Conservation (phyloP, 2,797 vertebrate species). For the Hydrophis major region DNA sequence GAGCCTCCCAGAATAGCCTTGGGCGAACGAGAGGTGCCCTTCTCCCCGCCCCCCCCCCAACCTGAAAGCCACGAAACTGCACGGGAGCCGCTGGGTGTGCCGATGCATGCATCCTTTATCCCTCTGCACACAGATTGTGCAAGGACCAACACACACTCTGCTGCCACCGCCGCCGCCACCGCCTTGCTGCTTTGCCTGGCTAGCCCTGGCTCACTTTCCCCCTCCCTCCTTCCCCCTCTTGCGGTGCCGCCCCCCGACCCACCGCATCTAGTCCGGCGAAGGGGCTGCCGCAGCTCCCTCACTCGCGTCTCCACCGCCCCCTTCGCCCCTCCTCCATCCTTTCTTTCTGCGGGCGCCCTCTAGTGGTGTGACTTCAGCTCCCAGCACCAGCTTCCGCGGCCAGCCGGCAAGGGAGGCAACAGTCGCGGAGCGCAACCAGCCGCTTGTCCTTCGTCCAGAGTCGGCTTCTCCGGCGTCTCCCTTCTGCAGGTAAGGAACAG, state of each 20-base stretch:
- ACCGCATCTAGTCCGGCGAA: background rate
- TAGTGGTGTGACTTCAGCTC: background rate
- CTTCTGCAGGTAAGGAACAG: constrained; percentile 17
- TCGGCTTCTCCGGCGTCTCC: background rate
- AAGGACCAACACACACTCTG: background rate
- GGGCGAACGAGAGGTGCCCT: background rate
- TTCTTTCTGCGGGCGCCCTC: background rate
- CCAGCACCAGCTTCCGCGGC: background rate
- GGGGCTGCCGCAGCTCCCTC: constrained; percentile 15
- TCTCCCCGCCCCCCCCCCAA: background rate
- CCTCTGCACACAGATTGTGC: background rate
- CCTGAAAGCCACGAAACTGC: background rate
- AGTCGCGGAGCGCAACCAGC: background rate
- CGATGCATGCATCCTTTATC: background rate
- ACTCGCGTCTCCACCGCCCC: background rate
- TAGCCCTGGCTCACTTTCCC: background rate
- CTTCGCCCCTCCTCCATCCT: background rate
- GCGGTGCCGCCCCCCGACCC: background rate
- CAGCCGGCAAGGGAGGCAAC: background rate
- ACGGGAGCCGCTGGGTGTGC: background rate
- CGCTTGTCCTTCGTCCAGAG: background rate
- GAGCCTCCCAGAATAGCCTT: background rate
- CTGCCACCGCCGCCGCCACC: background rate
- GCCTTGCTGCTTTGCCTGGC: background rate
- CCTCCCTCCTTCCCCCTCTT: background rate